phyloP scores from a whole-genome alignment of 2,888 invertebrate genomes.

The Oxytorus armatus region DNA sequence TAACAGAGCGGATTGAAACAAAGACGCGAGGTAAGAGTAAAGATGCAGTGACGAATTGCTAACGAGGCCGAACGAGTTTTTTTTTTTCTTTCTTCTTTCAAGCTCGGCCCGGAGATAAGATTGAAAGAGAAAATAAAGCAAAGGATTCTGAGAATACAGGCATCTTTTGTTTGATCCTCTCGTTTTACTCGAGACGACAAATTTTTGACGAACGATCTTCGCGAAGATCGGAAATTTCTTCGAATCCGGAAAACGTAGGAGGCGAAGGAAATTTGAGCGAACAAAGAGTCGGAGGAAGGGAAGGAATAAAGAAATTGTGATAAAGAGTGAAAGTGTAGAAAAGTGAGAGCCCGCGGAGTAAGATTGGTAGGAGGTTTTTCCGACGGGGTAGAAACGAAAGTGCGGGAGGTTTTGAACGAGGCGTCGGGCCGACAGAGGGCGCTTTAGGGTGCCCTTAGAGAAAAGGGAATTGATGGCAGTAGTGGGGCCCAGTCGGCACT shows the following conservation, averaged over 20 bases:
- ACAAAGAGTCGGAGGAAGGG: no score
- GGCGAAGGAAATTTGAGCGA: no score
- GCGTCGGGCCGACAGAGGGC: no score
- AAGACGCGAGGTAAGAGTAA: not conserved
- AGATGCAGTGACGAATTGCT: not conserved
- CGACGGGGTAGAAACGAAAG: slow-evolving; percentile 13
- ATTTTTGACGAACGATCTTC: no score
- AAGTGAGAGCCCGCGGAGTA: no score
- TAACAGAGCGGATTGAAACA: no score
- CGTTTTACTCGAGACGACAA: no score
- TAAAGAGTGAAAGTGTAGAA: not conserved
- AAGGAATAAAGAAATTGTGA: no score
- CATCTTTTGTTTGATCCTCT: no score
- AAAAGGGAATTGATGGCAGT: slow-evolving; percentile 89
- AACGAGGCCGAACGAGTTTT: slow-evolving; percentile 31
- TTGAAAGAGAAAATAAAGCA: not conserved
- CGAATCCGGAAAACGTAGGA: no score
- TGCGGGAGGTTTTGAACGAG: slow-evolving; percentile 27
- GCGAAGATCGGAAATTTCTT: no score
- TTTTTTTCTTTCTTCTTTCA: not conserved
- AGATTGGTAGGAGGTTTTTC: no score
- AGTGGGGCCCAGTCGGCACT: slow-evolving; percentile 95
- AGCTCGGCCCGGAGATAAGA: slow-evolving; percentile 21
- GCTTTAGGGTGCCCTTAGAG: slow-evolving; percentile 61
- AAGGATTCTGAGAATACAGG: not conserved